Base-by-base conservation (phyloP, 2,113 vertebrate species). In the Cololabis saira region DNA sequence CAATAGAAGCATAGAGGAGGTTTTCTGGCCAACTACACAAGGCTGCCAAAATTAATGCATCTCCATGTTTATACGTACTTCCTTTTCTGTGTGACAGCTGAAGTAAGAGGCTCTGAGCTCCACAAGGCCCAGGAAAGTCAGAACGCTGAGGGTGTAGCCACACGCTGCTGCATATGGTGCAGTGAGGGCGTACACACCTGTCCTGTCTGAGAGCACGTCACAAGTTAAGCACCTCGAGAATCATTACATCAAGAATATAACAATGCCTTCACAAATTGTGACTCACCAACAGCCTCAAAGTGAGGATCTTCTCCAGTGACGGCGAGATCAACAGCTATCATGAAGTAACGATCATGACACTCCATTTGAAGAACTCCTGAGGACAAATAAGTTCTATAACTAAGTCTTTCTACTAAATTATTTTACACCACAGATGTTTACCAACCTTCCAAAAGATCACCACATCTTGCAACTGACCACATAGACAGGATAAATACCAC, bases 91-190 rank as follows among this genome's bases (percentile, higher is more conserved):
- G 41, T 92, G 85, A 52, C 90, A 93, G 62, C 90, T 89, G 70
- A 93, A 89, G 79, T 90, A 92, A 0, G 92, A 93, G 0, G 90
- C 89, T 19, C 84, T 44, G 0, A 92, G 78, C 68, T 79, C 71
- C 22, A 65, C 40, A 0, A 6, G 33, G 13, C 60, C 82, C 1
- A 12, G 18, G 0, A 52, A 9, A 24, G 64, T 70, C 21, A 77
- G 21, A 13, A 80, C 5, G 4, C 2, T 33, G 60, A 89, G 7
- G 0, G 40, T 81, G 67, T 92, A 93, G 7, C 92, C 92, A 70
- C 91, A 91, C 22, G 53, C 13, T 0, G 83, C 85, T 5, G 77
- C 81, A 56, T 87, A 89, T 12, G 21, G 12, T 21, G 63, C 10
- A 0, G 82, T 86, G 40, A 93, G 74, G 42, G 68, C 48, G 13